Evolutionary conservation across 2,113 vertebrate species (phyloP), one percentile per base, ranked within the genome.

Genomic region (Lophotis ruficrista): DNA sequence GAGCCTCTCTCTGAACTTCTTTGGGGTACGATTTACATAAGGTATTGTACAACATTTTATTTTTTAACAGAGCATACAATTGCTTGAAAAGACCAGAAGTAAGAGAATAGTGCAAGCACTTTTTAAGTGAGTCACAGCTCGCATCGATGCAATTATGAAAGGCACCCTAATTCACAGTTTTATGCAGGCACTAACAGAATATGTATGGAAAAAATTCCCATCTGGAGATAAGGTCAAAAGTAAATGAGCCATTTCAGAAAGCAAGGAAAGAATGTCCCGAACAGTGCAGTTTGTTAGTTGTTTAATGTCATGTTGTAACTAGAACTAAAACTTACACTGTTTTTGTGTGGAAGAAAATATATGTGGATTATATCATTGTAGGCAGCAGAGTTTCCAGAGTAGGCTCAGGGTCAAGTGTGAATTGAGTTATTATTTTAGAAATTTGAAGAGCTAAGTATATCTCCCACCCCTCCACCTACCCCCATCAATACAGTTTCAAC

Each of bases 211-310:
- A 96, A 91, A 96, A 93, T 90, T 70, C 68, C 66, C 72, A 85
- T 89, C 71, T 94, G 71, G 83, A 94, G 89, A 97, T 95, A 97
- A 97, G 94, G 94, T 97, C 97, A 98, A 45, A 95, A 96, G 69
- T 86, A 96, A 97, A 97, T 72, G 48, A 93, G 87, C 64, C 53
- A 79, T 94, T 97, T 97, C 88, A 96, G 83, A 97, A 96, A 90
- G 84, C 33, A 62, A 85, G 93, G 92, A 88, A 97, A 96, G 91
- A 97, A 97, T 96, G 78, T 79, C 79, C 85, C 54, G 14, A 95
- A 38, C 64, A 17, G 82, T 87, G 83, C 88, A 91, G 83, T 89
- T 87, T 94, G 76, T 77, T 90, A 93, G 83, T 79, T 86, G 45
- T 91, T 94, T 90, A 91, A 93, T 97, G 94, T 77, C 93, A 79